Percentiles rank a stretch among this genome's conserved stretches.
Evolutionary conservation across 2,888 invertebrate genomes (phyloP).

Genomic region (Amblyteles armatorius): DNA sequence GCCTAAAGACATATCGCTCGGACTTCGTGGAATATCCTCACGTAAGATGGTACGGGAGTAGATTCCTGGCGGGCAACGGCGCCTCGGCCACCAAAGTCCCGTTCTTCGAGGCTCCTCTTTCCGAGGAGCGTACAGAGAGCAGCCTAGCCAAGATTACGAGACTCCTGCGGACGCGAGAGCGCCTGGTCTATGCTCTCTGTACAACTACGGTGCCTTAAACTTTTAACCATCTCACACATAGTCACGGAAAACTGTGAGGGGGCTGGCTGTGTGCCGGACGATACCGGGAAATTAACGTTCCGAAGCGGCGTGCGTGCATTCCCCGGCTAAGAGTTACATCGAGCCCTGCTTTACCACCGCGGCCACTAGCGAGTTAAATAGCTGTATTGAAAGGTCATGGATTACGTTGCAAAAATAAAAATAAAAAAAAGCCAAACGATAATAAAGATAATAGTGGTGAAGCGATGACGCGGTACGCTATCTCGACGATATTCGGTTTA

Average conservation of each 20-base stretch:
- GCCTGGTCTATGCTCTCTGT: slow-evolving; percentile 6
- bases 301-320: slow-evolving; percentile 36
- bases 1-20: slow-evolving; percentile 33
- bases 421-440: neutral
- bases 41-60: slow-evolving; percentile 28
- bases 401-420: slow-evolving; percentile 38
- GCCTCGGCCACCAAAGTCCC: slow-evolving; percentile 64
- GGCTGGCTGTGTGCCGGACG: slow-evolving; percentile 27
- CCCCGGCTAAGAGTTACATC: neutral
- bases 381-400: slow-evolving; percentile 36
- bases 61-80: slow-evolving; percentile 53
- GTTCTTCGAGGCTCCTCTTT: slow-evolving; percentile 44
- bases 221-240: slow-evolving; percentile 40
- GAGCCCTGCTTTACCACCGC: neutral
- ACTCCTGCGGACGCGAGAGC: neutral
- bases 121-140: neutral
- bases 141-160: slow-evolving; percentile 36
- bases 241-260: slow-evolving; percentile 41
- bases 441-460: slow-evolving; percentile 1
- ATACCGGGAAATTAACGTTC: slow-evolving; percentile 66
- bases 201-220: slow-evolving; percentile 39
- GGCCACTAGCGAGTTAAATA: slow-evolving; percentile 13
- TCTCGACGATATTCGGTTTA: slow-evolving; percentile 36
- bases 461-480: neutral
- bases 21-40: slow-evolving; percentile 30